phyloP scores from a whole-genome alignment of 2,797 vertebrate genomes.

The Spizella passerina region DNA sequence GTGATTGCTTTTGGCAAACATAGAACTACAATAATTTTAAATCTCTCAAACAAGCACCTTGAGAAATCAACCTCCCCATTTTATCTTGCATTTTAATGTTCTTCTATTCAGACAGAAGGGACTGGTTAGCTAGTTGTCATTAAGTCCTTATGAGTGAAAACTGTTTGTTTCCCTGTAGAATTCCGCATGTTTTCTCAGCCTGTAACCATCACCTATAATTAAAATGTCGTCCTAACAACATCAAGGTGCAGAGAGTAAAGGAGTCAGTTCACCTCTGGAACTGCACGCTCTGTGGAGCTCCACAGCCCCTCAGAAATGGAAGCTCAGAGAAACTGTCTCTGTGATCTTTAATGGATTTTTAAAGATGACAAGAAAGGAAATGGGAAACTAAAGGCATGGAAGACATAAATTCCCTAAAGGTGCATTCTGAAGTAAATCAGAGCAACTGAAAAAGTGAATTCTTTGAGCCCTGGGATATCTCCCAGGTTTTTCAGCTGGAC shows the following conservation, averaged over 20 bases:
- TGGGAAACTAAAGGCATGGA: conserved; percentile 85
- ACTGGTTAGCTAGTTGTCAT: conserved; percentile 18
- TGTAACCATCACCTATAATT: conserved; percentile 57
- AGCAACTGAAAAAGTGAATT: conserved; percentile 88
- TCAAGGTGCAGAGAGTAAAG: conserved; percentile 39
- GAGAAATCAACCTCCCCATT: not conserved
- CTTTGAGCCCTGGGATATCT: conserved; percentile 87
- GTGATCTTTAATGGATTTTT: conserved; percentile 86
- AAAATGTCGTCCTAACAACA: conserved; percentile 60
- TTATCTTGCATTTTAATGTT: conserved; percentile 34
- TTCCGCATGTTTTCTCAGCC: conserved; percentile 42
- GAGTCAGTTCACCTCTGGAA: conserved; percentile 63
- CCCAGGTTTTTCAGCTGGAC: conserved; percentile 87
- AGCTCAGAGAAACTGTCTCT: conserved; percentile 76
- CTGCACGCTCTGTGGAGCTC: conserved; percentile 60
- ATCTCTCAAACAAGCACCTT: conserved; percentile 7
- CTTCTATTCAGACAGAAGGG: not conserved
- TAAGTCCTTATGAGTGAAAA: conserved; percentile 42
- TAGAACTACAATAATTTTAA: conserved; percentile 2
- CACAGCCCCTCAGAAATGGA: conserved; percentile 73
- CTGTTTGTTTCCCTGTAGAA: conserved; percentile 37
- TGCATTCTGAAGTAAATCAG: conserved; percentile 92
- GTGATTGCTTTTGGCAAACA: conserved; percentile 40
- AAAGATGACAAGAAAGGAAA: conserved; percentile 86
- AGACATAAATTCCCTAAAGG: conserved; percentile 90